These are phyloP conservation scores for Aphidius ervi DNA, from an alignment of 1,140 invertebrate genomes.

Conservation along the genomic window DNA sequence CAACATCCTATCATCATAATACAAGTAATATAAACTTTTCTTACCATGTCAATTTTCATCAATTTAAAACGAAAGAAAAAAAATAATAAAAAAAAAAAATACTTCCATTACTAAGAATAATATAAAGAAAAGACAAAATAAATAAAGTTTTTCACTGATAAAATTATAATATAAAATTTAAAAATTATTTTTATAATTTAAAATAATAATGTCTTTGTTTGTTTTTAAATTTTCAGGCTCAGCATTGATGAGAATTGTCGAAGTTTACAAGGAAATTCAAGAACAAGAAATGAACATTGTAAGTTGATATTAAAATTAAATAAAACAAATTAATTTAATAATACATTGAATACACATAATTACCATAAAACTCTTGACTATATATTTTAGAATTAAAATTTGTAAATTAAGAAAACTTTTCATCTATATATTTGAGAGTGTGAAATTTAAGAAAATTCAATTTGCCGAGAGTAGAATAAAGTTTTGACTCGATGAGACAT, in stretches of 20 bases:
- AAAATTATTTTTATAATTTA: background rate
- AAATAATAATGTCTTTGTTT: slow-evolving; percentile 1
- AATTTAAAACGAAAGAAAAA: no score
- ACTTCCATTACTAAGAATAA: no score
- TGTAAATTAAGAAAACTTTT: no score
- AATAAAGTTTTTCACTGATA: no score
- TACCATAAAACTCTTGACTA: no score
- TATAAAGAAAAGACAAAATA: no score
- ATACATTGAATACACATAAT: no score
- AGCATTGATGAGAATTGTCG: slow-evolving; percentile 84
- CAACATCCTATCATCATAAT: no score
- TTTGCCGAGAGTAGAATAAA: slow-evolving; percentile 6
- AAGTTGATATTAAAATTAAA: slow-evolving; percentile 52
- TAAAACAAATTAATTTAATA: background rate
- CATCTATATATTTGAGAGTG: background rate
- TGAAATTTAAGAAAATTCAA: slow-evolving; percentile 6
- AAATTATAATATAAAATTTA: no score
- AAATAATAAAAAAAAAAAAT: no score
- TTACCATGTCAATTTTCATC: background rate
- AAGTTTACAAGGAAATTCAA: slow-evolving; percentile 88
- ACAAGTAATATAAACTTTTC: slow-evolving; percentile 37
- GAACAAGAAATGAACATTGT: slow-evolving; percentile 91
- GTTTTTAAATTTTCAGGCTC: slow-evolving; percentile 67
- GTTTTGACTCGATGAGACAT: slow-evolving; percentile 1
- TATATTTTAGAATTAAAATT: no score